Base-by-base conservation (phyloP, 2,113 vertebrate genomes). In the Ancistrus triradiatus region DNA sequence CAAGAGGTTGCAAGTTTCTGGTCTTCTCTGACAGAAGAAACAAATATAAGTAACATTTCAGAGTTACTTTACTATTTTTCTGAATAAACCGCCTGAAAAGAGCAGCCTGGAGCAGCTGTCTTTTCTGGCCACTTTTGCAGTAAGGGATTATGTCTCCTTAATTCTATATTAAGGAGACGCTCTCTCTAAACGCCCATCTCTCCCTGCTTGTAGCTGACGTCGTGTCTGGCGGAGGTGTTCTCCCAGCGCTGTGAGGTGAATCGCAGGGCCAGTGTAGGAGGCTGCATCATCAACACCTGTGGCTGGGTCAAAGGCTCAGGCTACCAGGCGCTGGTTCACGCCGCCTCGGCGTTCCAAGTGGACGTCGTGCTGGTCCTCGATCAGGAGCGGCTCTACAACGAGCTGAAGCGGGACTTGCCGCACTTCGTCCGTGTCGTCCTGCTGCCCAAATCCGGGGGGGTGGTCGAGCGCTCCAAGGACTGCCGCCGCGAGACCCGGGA, bases 301-400 rank as follows among this genome's bases (percentile, higher is more conserved):
- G 96, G 96, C 72, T 99, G 95, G 96, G 96, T 99, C 69, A 97
- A 96, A 69, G 93, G 95, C 67, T 94, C 93, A 74, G 96, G 96
- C 2, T 99, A 98, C 80, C 95, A 99, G 78, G 96, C 95, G 0
- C 82, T 99, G 74, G 93, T 99, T 27, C 94, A 98, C 5, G 94
- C 93, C 0, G 95, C 96, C 15, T 95, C 95, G 0, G 95, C 95
- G 56, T 99, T 98, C 6, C 92, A 98, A 82, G 96, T 99, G 67
- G 95, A 99, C 0, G 95, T 98, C 47, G 95, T 98, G 10, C 87
- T 95, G 63, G 96, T 99, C 56, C 86, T 99, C 74, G 96, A 99
- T 83, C 95, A 98, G 57, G 96, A 99, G 70, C 88, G 96, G 19
- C 90, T 99, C 2, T 99, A 98, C 86, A 98, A 97, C 0, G 95